A percentile compares a stretch with the other conserved stretches of the same genome.
Evolutionary conservation across 2,797 vertebrate genomes (phyloP).

Genomic region (Kryptolebias ocellatus): DNA sequence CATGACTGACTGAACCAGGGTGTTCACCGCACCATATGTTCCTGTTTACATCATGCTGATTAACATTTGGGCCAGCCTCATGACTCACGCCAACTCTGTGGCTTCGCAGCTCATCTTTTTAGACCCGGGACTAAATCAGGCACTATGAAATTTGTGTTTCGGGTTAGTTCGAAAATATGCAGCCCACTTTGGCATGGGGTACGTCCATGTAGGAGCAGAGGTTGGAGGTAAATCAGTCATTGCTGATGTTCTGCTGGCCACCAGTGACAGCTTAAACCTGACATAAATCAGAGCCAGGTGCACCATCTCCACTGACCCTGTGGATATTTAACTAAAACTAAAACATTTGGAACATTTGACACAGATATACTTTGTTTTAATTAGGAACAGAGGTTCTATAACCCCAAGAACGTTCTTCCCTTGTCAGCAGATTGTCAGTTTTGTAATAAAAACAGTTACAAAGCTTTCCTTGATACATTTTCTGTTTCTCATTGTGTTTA

Average conservation of each 20-base stretch:
- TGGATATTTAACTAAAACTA: too few relatives aligned
- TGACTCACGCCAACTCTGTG: slow-evolving; percentile 39
- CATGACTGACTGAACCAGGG: slow-evolving; percentile 59
- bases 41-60: slow-evolving; percentile 58
- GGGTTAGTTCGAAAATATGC: background rate
- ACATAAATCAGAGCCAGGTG: too few relatives aligned
- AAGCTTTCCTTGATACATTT: too few relatives aligned
- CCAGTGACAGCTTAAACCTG: background rate
- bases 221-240: slow-evolving; percentile 12
- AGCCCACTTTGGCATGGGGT: slow-evolving; percentile 1
- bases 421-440: too few relatives aligned
- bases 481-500: background rate
- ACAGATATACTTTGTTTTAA: background rate
- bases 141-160: background rate
- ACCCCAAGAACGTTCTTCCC: too few relatives aligned
- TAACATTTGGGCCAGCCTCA: slow-evolving; percentile 60
- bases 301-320: too few relatives aligned
- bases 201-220: background rate
- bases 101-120: slow-evolving; percentile 16
- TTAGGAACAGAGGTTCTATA: too few relatives aligned
- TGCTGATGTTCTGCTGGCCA: background rate
- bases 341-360: background rate
- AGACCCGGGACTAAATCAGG: slow-evolving; percentile 13
- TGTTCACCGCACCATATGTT: slow-evolving; percentile 66
- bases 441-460: too few relatives aligned